Evolutionary conservation across 2,113 vertebrate species (phyloP).

Genomic region (Sinosuthora webbiana): DNA sequence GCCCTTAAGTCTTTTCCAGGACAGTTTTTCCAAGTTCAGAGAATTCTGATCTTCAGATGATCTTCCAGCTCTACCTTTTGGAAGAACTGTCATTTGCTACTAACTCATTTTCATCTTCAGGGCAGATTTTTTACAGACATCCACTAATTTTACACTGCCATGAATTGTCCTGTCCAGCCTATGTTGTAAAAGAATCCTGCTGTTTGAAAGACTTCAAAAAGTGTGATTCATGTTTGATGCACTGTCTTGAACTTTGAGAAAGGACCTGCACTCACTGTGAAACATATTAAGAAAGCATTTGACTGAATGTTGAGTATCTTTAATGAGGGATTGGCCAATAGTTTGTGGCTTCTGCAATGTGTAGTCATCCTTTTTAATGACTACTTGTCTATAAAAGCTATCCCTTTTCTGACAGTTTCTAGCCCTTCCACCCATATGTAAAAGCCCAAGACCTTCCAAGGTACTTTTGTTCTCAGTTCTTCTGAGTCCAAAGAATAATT

Average conservation of each 20-base stretch:
- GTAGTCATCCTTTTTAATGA: background rate
- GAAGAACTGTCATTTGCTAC: background rate
- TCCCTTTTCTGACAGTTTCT: background rate
- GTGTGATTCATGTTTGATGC: background rate
- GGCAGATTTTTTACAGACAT: background rate
- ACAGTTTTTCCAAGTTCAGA: background rate
- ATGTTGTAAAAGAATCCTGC: background rate
- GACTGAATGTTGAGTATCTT: background rate
- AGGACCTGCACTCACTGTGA: background rate
- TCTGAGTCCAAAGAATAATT: background rate
- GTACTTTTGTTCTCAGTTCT: background rate
- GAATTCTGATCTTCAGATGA: background rate
- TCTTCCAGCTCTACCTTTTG: background rate
- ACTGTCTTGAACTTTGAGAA: background rate
- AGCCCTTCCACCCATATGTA: background rate
- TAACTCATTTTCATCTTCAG: background rate
- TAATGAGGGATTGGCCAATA: background rate
- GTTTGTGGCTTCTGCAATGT: background rate
- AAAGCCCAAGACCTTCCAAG: background rate
- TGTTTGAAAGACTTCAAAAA: background rate
- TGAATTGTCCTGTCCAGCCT: background rate
- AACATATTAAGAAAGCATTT: background rate
- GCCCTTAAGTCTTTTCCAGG: background rate
- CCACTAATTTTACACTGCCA: background rate
- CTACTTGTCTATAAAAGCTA: background rate